Percentiles rank a stretch among this genome's conserved stretches.
phyloP scores from a whole-genome alignment of 1,140 invertebrate genomes.

The Stenopsyche tienmushanensis region DNA sequence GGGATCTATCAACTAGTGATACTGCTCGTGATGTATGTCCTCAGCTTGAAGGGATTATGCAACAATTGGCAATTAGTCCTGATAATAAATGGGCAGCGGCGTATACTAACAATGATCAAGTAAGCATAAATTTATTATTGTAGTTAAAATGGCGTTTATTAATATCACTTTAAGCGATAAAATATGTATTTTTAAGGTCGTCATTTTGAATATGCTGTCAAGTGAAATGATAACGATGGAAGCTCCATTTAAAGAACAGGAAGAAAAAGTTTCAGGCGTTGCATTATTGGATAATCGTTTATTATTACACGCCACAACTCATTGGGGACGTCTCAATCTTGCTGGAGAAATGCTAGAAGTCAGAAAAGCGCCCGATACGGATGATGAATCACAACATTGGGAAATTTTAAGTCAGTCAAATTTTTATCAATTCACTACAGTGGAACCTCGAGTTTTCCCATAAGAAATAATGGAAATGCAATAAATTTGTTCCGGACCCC shows the following conservation, averaged over 20 bases:
- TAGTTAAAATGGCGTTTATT: conserved; percentile 1
- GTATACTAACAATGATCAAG: conserved; percentile 94
- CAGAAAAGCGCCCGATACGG: conserved; percentile 59
- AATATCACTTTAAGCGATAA: conserved; percentile 1
- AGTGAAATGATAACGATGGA: conserved; percentile 85
- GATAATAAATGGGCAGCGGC: conserved; percentile 96
- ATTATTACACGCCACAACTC: conserved; percentile 62
- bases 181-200: conserved; percentile 60
- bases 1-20: conserved; percentile 94
- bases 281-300: conserved; percentile 75
- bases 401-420: conserved; percentile 64
- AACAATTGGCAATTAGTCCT: conserved; percentile 88
- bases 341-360: conserved; percentile 69
- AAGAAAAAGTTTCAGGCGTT: conserved; percentile 68
- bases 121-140: conserved; percentile 45
- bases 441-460: too few species aligned
- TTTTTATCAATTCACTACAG: background rate
- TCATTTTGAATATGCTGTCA: conserved; percentile 85
- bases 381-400: conserved; percentile 58
- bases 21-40: conserved; percentile 88
- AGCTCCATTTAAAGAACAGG: conserved; percentile 73
- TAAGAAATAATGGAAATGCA: too few species aligned
- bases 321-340: conserved; percentile 76
- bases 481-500: too few species aligned
- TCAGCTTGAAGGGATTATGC: conserved; percentile 93